These are phyloP conservation scores for Rousettus leschenaultii DNA, from an alignment of 2,113 vertebrate genomes.

Conservation along the genomic window DNA sequence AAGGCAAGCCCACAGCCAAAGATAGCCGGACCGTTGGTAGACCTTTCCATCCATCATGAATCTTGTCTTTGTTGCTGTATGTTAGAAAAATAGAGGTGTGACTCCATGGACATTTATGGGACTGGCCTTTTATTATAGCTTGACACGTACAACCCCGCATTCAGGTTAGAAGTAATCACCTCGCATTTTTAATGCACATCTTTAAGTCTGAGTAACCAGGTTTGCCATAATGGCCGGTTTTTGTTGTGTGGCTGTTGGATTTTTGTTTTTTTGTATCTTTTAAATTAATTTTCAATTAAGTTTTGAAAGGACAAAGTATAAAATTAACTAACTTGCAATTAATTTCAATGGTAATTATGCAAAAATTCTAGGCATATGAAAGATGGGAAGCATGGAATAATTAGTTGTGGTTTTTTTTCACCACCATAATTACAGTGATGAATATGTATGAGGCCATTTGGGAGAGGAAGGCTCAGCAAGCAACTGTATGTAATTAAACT, in stretches of 20 bases:
- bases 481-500: constrained; percentile 86
- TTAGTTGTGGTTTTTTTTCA: constrained; percentile 80
- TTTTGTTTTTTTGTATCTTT: constrained; percentile 40
- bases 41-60: background rate
- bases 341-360: constrained; percentile 86
- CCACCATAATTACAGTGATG: constrained; percentile 83
- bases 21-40: background rate
- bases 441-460: constrained; percentile 85
- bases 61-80: background rate
- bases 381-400: constrained; percentile 80
- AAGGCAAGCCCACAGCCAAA: background rate
- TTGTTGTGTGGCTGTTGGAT: background rate
- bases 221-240: constrained; percentile 58
- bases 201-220: constrained; percentile 18
- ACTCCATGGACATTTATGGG: background rate
- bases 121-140: background rate
- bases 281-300: constrained; percentile 82
- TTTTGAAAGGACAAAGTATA: constrained; percentile 81
- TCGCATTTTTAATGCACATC: constrained; percentile 33
- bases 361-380: constrained; percentile 81
- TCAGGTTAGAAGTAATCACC: constrained; percentile 27
- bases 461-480: constrained; percentile 79
- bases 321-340: constrained; percentile 86
- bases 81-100: background rate
- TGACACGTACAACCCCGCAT: background rate